These are phyloP conservation scores for Sigmodon hispidus DNA, from an alignment of 2,113 vertebrate species.

Conservation along the genomic window DNA sequence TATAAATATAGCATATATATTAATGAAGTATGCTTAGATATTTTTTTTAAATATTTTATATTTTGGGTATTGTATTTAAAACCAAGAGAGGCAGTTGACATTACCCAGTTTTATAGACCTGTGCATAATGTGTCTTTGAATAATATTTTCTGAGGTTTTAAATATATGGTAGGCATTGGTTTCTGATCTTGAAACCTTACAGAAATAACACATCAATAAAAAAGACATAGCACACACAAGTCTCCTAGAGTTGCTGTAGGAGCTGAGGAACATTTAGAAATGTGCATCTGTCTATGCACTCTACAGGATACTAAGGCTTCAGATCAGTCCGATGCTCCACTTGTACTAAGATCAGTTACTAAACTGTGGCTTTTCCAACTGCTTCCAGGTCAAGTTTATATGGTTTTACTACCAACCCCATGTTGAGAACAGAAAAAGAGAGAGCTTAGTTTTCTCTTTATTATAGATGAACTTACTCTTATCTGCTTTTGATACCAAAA, in stretches of 20 bases:
- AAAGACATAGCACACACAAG: background rate
- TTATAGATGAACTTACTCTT: background rate
- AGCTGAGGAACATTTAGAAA: background rate
- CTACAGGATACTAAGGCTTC: background rate
- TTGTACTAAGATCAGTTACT: background rate
- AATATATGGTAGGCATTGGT: background rate
- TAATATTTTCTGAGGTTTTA: constrained; percentile 39
- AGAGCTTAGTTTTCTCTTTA: background rate
- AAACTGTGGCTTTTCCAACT: background rate
- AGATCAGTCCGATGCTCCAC: background rate
- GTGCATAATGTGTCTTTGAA: background rate
- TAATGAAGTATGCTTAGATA: background rate
- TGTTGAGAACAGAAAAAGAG: background rate
- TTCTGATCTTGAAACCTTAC: background rate
- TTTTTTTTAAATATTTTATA: constrained; percentile 48
- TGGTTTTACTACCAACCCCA: background rate
- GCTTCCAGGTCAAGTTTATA: background rate
- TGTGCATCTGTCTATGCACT: background rate
- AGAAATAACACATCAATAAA: constrained; percentile 5
- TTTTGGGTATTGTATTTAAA: constrained; percentile 50
- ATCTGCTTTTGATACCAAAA: background rate
- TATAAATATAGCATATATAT: background rate
- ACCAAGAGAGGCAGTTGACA: background rate
- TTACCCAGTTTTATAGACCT: background rate
- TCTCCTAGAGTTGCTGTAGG: background rate